Percentiles rank a stretch among this genome's conserved stretches.
Evolutionary conservation across 2,888 invertebrate genomes (phyloP).

Genomic region (Sabatieria punctata): DNA sequence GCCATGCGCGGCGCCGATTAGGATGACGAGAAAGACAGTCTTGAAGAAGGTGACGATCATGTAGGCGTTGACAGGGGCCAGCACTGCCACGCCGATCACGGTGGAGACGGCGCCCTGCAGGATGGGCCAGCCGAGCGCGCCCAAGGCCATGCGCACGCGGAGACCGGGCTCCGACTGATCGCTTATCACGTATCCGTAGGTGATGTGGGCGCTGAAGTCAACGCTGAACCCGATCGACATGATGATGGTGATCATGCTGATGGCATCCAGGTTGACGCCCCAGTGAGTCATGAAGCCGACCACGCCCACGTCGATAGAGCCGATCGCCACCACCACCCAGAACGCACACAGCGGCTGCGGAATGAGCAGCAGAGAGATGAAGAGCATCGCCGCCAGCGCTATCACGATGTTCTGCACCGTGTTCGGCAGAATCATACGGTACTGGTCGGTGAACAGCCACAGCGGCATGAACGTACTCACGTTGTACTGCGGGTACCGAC

Average conservation of each 20-base stretch:
- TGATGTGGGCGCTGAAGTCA: slow-evolving; percentile 60
- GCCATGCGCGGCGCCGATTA: slow-evolving; percentile 54
- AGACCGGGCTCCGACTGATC: slow-evolving; percentile 1
- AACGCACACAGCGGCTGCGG: slow-evolving; percentile 75
- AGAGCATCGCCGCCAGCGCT: slow-evolving; percentile 58
- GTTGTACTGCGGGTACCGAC: slow-evolving; percentile 20
- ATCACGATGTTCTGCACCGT: slow-evolving; percentile 29
- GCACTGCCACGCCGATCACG: slow-evolving; percentile 65
- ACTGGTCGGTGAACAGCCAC: slow-evolving; percentile 32
- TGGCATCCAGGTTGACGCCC: slow-evolving; percentile 60
- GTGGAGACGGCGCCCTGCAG: slow-evolving; percentile 77
- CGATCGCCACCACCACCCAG: slow-evolving; percentile 85
- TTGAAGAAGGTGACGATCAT: slow-evolving; percentile 91
- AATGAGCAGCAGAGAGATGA: slow-evolving; percentile 77
- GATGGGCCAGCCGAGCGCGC: slow-evolving; percentile 71
- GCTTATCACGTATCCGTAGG: slow-evolving; percentile 26
- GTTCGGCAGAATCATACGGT: slow-evolving; percentile 29
- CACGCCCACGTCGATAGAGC: slow-evolving; percentile 79
- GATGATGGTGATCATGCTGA: slow-evolving; percentile 74
- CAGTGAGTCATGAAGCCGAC: slow-evolving; percentile 90
- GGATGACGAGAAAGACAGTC: slow-evolving; percentile 42
- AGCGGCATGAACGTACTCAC: slow-evolving; percentile 31
- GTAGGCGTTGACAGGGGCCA: slow-evolving; percentile 74
- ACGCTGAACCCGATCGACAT: slow-evolving; percentile 95
- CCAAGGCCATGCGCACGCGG: slow-evolving; percentile 65